These are phyloP conservation scores for Acromyrmex heyeri DNA, from an alignment of 1,140 invertebrate genomes.

Conservation along the genomic window DNA sequence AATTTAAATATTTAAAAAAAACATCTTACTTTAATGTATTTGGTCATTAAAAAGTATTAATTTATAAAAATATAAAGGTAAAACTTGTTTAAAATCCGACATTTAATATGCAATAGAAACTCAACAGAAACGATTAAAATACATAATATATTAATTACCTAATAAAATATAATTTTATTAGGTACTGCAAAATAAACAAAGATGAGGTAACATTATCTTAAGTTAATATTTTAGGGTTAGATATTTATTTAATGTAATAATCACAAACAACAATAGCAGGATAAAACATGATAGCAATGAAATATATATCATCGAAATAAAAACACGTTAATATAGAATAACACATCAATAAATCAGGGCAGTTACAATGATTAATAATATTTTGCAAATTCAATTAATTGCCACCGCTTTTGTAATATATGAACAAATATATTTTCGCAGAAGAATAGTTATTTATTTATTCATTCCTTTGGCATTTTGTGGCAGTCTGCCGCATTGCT, in stretches of 20 bases:
- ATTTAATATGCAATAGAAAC: background rate
- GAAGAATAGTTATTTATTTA: slow-evolving; percentile 56
- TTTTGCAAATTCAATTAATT: slow-evolving; percentile 19
- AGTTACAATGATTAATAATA: slow-evolving; percentile 24
- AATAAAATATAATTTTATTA: slow-evolving; percentile 9
- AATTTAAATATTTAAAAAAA: background rate
- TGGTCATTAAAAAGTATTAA: background rate
- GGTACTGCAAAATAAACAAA: background rate
- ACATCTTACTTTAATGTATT: background rate
- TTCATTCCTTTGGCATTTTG: slow-evolving; percentile 24
- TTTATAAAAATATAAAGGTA: background rate
- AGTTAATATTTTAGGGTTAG: background rate
- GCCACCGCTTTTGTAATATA: background rate
- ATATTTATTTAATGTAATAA: slow-evolving; percentile 37
- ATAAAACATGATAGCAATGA: slow-evolving; percentile 12
- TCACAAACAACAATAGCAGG: background rate
- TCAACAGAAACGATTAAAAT: background rate
- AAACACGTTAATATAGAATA: slow-evolving; percentile 9
- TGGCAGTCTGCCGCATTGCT: background rate
- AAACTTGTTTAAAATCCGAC: background rate
- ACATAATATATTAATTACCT: background rate
- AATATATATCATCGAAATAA: slow-evolving; percentile 33
- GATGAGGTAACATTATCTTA: background rate
- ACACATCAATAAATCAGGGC: slow-evolving; percentile 22
- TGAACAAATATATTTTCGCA: background rate